phyloP scores from a whole-genome alignment of 2,888 invertebrate species.

The Drosophila mimetica region DNA sequence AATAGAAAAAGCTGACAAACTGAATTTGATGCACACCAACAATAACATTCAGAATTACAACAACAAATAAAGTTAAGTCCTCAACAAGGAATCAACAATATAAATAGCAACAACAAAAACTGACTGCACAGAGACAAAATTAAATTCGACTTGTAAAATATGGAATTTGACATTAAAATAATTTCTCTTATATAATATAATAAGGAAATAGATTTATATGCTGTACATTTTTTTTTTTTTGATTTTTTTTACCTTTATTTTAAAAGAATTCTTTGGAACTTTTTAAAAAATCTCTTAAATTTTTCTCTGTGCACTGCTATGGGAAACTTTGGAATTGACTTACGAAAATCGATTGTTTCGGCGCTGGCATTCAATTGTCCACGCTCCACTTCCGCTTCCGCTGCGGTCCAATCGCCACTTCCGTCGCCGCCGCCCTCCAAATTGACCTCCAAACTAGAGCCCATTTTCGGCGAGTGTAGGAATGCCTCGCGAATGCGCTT shows the following conservation, averaged over 20 bases:
- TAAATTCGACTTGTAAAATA: no score
- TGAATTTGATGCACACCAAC: constrained; percentile 60
- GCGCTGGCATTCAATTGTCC: constrained; percentile 74
- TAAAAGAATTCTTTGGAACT: background rate
- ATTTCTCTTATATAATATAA: no score
- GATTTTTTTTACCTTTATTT: no score
- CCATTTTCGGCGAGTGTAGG: constrained; percentile 38
- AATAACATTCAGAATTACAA: constrained; percentile 39
- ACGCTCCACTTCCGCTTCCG: constrained; percentile 51
- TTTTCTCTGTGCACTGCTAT: constrained; percentile 9
- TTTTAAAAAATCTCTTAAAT: background rate
- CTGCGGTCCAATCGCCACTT: constrained; percentile 28
- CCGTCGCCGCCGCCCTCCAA: constrained; percentile 16
- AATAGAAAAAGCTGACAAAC: constrained; percentile 53
- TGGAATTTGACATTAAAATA: no score
- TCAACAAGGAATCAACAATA: constrained; percentile 41
- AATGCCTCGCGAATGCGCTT: constrained; percentile 75
- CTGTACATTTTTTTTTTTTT: no score
- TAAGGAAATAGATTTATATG: no score
- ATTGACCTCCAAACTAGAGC: constrained; percentile 10
- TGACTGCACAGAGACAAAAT: constrained; percentile 15
- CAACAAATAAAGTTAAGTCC: constrained; percentile 24
- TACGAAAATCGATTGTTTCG: constrained; percentile 82
- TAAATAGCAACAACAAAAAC: constrained; percentile 42
- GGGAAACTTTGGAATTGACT: constrained; percentile 68